phyloP scores from a whole-genome alignment of 2,888 invertebrate genomes.

The Hylaea fasciaria region DNA sequence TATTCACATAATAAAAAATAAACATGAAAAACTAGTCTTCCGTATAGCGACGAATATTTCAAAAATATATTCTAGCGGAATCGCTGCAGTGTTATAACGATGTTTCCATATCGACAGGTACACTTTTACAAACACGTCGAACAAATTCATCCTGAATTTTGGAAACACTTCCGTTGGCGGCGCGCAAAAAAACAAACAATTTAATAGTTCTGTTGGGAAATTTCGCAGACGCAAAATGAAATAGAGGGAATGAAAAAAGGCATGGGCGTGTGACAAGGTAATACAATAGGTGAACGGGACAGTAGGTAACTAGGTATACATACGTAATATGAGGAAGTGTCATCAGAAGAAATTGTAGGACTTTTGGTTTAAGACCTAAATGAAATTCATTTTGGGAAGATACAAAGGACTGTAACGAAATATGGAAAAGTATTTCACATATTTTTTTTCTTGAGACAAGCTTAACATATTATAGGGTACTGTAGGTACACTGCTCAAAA shows the following conservation, averaged over 20 bases:
- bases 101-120: conserved; percentile 13
- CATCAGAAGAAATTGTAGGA: not conserved
- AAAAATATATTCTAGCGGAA: conserved; percentile 1
- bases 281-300: conserved; percentile 46
- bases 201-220: conserved; percentile 54
- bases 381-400: no score
- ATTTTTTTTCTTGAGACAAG: not conserved
- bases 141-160: conserved; percentile 40
- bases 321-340: conserved; percentile 2
- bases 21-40: not conserved
- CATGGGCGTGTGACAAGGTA: conserved; percentile 47
- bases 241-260: conserved; percentile 46
- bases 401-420: no score
- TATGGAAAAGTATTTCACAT: no score
- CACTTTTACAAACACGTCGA: conserved; percentile 25
- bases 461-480: no score
- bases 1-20: no score
- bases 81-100: conserved; percentile 13
- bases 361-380: not conserved
- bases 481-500: no score
- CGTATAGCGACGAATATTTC: not conserved
- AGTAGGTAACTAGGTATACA: no score
- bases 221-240: conserved; percentile 45
- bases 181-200: conserved; percentile 42
- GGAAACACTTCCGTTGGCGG: conserved; percentile 40